Evolutionary conservation across 2,888 invertebrate species (phyloP).

Genomic region (Perithous albicinctus): DNA sequence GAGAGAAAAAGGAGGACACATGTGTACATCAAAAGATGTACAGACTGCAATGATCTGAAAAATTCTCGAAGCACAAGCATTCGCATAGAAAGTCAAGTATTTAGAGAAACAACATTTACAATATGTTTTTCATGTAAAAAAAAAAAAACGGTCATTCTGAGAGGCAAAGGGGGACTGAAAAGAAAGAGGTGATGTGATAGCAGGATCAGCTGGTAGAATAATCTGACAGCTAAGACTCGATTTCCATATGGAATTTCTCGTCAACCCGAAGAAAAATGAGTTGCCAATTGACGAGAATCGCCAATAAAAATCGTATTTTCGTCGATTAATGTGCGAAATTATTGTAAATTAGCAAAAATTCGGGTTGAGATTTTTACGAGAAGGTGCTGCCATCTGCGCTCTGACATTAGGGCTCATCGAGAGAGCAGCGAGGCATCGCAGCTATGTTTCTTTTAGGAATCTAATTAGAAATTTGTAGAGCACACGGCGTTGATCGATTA

Average conservation of each 20-base stretch:
- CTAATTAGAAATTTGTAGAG: slow-evolving; percentile 38
- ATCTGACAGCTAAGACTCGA: slow-evolving; percentile 69
- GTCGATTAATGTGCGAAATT: slow-evolving; percentile 9
- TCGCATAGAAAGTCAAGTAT: not conserved
- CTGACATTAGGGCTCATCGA: slow-evolving; percentile 79
- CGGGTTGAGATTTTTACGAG: slow-evolving; percentile 72
- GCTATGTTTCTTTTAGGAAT: slow-evolving; percentile 53
- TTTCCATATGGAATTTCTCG: not conserved
- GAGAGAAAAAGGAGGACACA: not conserved
- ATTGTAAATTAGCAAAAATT: slow-evolving; percentile 71
- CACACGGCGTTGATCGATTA: slow-evolving; percentile 11
- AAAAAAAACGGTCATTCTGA: slow-evolving; percentile 3
- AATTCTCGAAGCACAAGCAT: not conserved
- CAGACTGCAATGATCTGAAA: not conserved
- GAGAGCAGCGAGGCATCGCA: slow-evolving; percentile 38
- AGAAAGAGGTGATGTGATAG: slow-evolving; percentile 63
- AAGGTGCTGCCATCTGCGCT: slow-evolving; percentile 83
- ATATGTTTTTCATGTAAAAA: slow-evolving; percentile 56
- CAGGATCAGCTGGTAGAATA: slow-evolving; percentile 71
- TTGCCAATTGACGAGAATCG: not conserved
- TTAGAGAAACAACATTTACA: slow-evolving; percentile 19
- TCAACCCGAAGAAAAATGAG: not conserved
- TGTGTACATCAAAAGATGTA: not conserved
- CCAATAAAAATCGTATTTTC: not conserved
- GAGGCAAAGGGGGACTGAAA: slow-evolving; percentile 61